phyloP scores from a whole-genome alignment of 2,797 vertebrate species.

The Trichosurus vulpecula region DNA sequence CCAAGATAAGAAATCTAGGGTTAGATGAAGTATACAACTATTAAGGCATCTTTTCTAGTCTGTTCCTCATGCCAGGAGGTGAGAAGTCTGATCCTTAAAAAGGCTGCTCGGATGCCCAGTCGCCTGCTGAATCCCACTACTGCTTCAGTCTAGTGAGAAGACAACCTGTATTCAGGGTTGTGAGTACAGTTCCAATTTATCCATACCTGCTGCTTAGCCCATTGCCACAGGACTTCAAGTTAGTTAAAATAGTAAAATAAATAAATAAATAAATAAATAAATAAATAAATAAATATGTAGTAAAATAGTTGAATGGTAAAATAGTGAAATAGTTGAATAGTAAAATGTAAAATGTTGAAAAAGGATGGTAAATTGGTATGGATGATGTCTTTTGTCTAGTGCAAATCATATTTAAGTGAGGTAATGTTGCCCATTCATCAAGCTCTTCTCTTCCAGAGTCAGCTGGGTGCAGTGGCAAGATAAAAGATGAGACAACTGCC shows the following conservation, averaged over 20 bases:
- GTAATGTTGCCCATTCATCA: neutral
- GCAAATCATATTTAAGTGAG: neutral
- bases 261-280: no score
- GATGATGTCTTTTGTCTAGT: neutral
- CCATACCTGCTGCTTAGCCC: neutral
- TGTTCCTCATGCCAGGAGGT: neutral
- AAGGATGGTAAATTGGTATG: neutral
- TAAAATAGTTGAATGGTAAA: neutral
- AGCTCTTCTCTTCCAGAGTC: neutral
- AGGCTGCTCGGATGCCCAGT: neutral
- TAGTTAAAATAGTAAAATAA: neutral
- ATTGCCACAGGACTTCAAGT: neutral
- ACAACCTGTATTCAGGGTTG: neutral
- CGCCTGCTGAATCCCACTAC: neutral
- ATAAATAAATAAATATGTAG: neutral
- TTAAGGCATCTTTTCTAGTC: neutral
- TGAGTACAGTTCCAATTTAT: no score
- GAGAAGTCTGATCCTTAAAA: neutral
- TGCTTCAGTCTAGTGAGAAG: neutral
- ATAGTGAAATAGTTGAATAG: neutral
- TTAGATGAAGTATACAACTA: neutral
- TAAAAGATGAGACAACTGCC: neutral
- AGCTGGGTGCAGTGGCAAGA: neutral
- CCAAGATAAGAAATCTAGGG: neutral
- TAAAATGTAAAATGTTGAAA: neutral